Conservation (phyloP, 1,140 invertebrate species). For the Coelopa frigida region DNA sequence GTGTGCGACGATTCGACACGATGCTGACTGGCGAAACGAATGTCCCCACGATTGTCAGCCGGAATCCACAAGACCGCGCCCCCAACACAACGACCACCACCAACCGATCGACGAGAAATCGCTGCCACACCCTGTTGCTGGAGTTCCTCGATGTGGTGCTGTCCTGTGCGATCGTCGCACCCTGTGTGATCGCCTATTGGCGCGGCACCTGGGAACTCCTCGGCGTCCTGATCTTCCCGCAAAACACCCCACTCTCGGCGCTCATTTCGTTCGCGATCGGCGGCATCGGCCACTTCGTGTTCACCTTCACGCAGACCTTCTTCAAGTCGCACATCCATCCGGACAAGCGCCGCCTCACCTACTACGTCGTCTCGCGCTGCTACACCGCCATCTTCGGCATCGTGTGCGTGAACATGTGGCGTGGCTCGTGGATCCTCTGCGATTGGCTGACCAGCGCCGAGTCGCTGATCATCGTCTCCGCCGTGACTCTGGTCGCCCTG, state of each 20-base stretch:
- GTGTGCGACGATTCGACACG: too few relatives aligned
- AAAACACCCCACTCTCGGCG: slow-evolving; percentile 52
- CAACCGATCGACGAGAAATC: too few relatives aligned
- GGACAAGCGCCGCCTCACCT: slow-evolving; percentile 58
- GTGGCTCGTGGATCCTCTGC: slow-evolving; percentile 69
- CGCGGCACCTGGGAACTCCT: slow-evolving; percentile 75
- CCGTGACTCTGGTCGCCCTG: slow-evolving; percentile 56
- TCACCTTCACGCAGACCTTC: slow-evolving; percentile 59
- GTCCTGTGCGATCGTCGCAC: slow-evolving; percentile 63
- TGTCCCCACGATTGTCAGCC: too few relatives aligned
- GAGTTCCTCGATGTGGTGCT: slow-evolving; percentile 63
- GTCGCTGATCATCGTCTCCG: slow-evolving; percentile 50
- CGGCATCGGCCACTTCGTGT: slow-evolving; percentile 57
- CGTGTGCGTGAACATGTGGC: slow-evolving; percentile 76
- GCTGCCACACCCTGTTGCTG: too few relatives aligned
- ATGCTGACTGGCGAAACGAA: too few relatives aligned
- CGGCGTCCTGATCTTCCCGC: slow-evolving; percentile 61
- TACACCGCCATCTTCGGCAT: slow-evolving; percentile 70
- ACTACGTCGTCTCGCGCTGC: slow-evolving; percentile 62
- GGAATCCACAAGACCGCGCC: too few relatives aligned
- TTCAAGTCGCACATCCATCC: slow-evolving; percentile 57
- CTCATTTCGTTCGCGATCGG: slow-evolving; percentile 62
- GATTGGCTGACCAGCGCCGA: slow-evolving; percentile 62
- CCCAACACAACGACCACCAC: too few relatives aligned
- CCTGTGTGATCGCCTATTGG: slow-evolving; percentile 78